These are phyloP conservation scores for Lepilemur ruficaudatus DNA, from an alignment of 2,797 vertebrate species.

Conservation along the genomic window DNA sequence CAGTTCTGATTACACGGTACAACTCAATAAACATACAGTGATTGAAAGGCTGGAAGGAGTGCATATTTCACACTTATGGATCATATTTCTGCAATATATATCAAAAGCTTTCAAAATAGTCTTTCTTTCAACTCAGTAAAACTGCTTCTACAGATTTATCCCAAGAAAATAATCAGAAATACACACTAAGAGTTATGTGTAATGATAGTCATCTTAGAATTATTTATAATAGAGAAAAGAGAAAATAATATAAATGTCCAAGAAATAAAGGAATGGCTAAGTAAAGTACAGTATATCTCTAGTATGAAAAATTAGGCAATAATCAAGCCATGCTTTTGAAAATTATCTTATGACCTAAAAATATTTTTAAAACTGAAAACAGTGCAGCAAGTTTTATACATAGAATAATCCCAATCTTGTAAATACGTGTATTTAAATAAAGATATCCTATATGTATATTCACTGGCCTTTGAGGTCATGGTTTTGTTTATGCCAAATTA, in stretches of 20 bases:
- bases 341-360: neutral
- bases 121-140: neutral
- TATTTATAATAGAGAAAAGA: slow-evolving; percentile 28
- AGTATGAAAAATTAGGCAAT: neutral
- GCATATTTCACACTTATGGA: neutral
- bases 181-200: neutral
- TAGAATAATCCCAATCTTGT: neutral
- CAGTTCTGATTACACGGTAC: neutral
- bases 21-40: neutral
- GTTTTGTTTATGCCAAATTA: neutral
- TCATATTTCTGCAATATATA: neutral
- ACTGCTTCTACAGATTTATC: neutral
- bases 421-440: neutral
- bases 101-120: slow-evolving; percentile 14
- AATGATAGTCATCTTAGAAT: neutral
- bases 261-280: slow-evolving; percentile 11
- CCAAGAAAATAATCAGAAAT: slow-evolving; percentile 32
- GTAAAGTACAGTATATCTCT: neutral
- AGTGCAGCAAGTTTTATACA: neutral
- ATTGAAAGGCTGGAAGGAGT: neutral
- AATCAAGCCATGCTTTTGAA: neutral
- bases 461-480: neutral
- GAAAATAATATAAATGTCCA: neutral
- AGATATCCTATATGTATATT: neutral
- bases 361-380: neutral